Evolutionary conservation across 1,140 invertebrate species (phyloP).

Genomic region (Panagrolaimus sp.): DNA sequence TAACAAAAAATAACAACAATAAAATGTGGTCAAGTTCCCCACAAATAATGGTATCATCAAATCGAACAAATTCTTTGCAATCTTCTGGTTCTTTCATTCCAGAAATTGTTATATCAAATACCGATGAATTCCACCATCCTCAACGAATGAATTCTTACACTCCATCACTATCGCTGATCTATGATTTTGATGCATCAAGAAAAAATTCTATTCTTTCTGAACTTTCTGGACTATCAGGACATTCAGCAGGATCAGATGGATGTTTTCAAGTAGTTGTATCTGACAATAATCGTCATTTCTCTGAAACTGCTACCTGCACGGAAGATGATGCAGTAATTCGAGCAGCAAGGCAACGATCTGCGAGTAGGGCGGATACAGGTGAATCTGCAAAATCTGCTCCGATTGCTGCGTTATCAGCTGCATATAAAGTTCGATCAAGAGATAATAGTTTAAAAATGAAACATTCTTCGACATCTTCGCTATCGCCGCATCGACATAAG

Average conservation of each 20-base stretch:
- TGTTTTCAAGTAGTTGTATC: not conserved
- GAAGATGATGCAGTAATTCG: not conserved
- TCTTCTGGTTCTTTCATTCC: conserved; percentile 25
- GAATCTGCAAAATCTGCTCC: not conserved
- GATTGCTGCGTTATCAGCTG: not conserved
- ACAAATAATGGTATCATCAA: conserved; percentile 20
- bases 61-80: conserved; percentile 29
- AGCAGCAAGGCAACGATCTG: not conserved
- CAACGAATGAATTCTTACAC: not conserved
- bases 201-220: not conserved
- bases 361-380: not conserved
- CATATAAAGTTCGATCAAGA: not conserved
- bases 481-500: not conserved
- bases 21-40: conserved; percentile 27
- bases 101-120: conserved; percentile 24
- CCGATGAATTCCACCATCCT: not conserved
- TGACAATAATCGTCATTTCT: not conserved
- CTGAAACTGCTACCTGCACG: too few relatives aligned
- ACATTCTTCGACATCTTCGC: not conserved
- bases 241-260: too few relatives aligned
- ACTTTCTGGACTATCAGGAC: not conserved
- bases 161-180: not conserved
- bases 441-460: not conserved
- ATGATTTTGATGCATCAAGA: conserved; percentile 1
- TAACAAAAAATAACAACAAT: conserved; percentile 21